Evolutionary conservation across 2,888 invertebrate species (phyloP).

Genomic region (Cheilosia vulpina): DNA sequence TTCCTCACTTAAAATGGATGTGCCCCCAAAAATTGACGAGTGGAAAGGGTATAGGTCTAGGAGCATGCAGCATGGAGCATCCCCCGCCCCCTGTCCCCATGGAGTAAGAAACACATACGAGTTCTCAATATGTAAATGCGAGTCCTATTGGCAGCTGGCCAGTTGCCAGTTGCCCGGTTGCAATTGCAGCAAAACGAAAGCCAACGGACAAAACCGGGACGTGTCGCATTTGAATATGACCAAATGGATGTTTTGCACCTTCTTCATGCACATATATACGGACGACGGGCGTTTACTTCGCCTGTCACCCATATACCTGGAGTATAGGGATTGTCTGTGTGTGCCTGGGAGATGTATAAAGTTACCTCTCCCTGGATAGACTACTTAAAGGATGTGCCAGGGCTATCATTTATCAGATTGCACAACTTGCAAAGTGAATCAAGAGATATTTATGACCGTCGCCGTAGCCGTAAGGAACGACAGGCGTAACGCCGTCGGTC

Average conservation of each 20-base stretch:
- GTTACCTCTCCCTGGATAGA: slow-evolving; percentile 17
- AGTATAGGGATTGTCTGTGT: neutral
- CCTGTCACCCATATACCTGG: neutral
- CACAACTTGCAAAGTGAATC: slow-evolving; percentile 74
- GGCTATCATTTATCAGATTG: slow-evolving; percentile 72
- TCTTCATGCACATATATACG: slow-evolving; percentile 14
- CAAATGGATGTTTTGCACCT: slow-evolving; percentile 66
- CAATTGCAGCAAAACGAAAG: slow-evolving; percentile 46
- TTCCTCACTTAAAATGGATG: slow-evolving; percentile 60
- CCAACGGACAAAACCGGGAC: slow-evolving; percentile 50
- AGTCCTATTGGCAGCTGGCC: slow-evolving; percentile 68
- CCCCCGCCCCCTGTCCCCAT: slow-evolving; percentile 3
- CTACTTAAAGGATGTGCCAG: slow-evolving; percentile 66
- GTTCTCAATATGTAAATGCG: slow-evolving; percentile 66
- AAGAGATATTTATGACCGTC: slow-evolving; percentile 72
- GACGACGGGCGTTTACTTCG: neutral
- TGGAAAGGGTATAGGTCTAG: slow-evolving; percentile 25
- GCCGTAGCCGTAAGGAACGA: slow-evolving; percentile 40
- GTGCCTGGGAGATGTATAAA: neutral
- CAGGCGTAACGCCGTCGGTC: neutral
- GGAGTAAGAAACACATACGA: slow-evolving; percentile 58
- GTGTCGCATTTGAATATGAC: slow-evolving; percentile 66
- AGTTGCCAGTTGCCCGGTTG: slow-evolving; percentile 50
- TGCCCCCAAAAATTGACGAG: slow-evolving; percentile 50
- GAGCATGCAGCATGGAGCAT: neutral